Percentiles rank a stretch among this genome's conserved stretches.
Conservation (phyloP, 2,888 invertebrate species). For the Philhelius pedissequus region DNA sequence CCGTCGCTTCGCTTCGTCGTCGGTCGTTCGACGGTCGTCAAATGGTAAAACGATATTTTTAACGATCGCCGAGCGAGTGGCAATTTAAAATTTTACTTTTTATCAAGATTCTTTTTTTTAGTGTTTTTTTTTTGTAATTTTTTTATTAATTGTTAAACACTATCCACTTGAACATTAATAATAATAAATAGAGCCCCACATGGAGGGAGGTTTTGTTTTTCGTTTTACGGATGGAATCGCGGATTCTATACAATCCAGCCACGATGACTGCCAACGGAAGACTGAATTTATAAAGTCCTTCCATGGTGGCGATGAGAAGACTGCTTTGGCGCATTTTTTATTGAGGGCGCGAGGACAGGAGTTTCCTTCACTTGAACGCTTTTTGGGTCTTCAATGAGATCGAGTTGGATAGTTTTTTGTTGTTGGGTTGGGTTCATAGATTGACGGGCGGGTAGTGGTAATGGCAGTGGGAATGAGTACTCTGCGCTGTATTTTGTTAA, state of each 20-base stretch:
- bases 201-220: slow-evolving; percentile 26
- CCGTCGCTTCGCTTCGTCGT: too few relatives aligned
- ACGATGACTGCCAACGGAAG: slow-evolving; percentile 69
- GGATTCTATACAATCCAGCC: slow-evolving; percentile 48
- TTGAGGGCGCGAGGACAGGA: slow-evolving; percentile 65
- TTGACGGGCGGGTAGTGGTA: slow-evolving; percentile 43
- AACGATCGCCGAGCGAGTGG: slow-evolving; percentile 56
- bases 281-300: slow-evolving; percentile 64
- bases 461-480: slow-evolving; percentile 50
- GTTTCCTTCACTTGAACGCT: slow-evolving; percentile 64
- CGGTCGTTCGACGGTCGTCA: too few relatives aligned
- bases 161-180: slow-evolving; percentile 34
- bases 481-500: slow-evolving; percentile 42
- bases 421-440: neutral
- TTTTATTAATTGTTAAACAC: slow-evolving; percentile 56
- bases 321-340: slow-evolving; percentile 60
- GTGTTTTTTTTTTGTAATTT: slow-evolving; percentile 14
- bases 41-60: slow-evolving; percentile 53
- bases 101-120: neutral
- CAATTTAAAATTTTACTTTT: slow-evolving; percentile 25
- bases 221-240: slow-evolving; percentile 33
- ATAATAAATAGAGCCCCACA: slow-evolving; percentile 37
- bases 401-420: slow-evolving; percentile 44
- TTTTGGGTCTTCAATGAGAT: slow-evolving; percentile 66
- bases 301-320: slow-evolving; percentile 67